Conservation (phyloP, 1,140 invertebrate species). For the Cyclargus thomasi region DNA sequence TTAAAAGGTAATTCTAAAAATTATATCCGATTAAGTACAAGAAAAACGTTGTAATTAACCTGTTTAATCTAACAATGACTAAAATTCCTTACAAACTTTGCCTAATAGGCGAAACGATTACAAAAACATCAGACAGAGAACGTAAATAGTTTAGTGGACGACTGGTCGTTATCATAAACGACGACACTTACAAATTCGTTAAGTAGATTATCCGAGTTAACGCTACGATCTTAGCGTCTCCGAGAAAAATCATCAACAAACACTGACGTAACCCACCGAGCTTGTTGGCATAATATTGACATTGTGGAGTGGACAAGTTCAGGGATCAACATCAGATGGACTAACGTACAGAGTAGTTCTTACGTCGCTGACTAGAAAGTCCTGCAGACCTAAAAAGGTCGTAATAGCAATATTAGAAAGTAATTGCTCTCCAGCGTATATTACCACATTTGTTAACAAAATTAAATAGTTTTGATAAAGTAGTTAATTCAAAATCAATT, state of each 20-base stretch:
- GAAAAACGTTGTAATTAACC: neutral
- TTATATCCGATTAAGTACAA: too few species aligned
- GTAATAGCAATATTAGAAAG: too few species aligned
- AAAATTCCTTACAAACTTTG: neutral
- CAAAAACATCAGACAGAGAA: neutral
- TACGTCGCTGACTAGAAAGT: too few species aligned
- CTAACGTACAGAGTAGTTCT: too few species aligned
- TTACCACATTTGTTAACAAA: too few species aligned
- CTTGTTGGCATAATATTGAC: constrained; percentile 1
- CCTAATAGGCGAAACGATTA: neutral
- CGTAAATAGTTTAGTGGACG: neutral
- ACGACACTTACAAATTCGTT: neutral
- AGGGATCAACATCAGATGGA: constrained; percentile 4
- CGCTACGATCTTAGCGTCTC: neutral
- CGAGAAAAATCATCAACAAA: neutral
- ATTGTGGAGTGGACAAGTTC: constrained; percentile 8
- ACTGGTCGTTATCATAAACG: neutral
- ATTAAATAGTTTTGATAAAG: too few species aligned
- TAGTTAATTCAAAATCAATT: too few species aligned
- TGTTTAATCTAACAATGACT: neutral
- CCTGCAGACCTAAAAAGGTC: too few species aligned
- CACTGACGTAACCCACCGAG: neutral
- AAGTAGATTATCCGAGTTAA: neutral
- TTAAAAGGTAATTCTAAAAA: too few species aligned
- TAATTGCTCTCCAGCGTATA: too few species aligned